A percentile compares a stretch with the other conserved stretches of the same genome.
phyloP scores from a whole-genome alignment of 2,888 invertebrate species.

The Apodemia hepburni region DNA sequence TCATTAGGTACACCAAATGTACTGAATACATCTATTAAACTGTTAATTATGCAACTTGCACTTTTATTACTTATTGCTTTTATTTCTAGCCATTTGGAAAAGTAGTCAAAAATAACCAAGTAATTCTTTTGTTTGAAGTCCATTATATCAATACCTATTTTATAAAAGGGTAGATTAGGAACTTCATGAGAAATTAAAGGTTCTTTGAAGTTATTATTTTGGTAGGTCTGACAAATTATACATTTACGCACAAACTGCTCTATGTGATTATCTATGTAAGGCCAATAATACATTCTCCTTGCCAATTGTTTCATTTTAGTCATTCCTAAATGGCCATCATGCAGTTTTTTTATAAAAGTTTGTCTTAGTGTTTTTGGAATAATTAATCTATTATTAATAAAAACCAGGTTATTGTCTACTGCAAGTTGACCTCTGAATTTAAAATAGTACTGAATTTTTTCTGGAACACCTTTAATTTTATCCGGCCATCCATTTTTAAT shows the following conservation, averaged over 20 bases:
- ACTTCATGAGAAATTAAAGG: not conserved
- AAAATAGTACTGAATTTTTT: slow-evolving; percentile 6
- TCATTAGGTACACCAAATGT: slow-evolving; percentile 19
- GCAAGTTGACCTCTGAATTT: not conserved
- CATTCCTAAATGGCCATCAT: slow-evolving; percentile 11
- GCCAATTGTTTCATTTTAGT: not conserved
- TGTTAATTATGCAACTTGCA: slow-evolving; percentile 9
- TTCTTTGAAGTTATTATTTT: not conserved
- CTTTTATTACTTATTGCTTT: slow-evolving; percentile 17
- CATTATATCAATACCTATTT: not conserved
- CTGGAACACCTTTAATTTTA: not conserved
- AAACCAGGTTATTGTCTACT: not conserved
- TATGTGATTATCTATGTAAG: not conserved
- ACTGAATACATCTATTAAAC: slow-evolving; percentile 16
- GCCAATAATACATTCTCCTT: slow-evolving; percentile 1
- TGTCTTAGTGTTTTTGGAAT: not conserved
- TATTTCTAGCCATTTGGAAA: slow-evolving; percentile 16
- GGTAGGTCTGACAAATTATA: slow-evolving; percentile 2
- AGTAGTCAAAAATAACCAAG: slow-evolving; percentile 16
- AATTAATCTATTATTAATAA: not conserved
- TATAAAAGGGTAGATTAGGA: not conserved
- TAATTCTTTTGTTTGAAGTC: not conserved
- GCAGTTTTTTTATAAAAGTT: not conserved
- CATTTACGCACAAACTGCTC: slow-evolving; percentile 12
- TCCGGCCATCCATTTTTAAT: no score